phyloP scores from a whole-genome alignment of 1,140 invertebrate genomes.

The Drosophila oshimai region DNA sequence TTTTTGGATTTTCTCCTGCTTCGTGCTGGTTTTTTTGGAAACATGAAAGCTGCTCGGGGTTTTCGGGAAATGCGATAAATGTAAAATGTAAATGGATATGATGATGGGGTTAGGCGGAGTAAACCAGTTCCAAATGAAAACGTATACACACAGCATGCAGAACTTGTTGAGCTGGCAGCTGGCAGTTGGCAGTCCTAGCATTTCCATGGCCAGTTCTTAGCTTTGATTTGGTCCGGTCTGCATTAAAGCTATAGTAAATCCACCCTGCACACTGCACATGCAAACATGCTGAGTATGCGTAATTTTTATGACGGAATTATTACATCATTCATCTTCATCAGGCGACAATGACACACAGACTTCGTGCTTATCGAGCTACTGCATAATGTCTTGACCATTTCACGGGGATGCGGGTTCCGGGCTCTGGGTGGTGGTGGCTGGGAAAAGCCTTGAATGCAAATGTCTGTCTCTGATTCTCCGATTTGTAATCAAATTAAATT shows the following conservation, averaged over 20 bases:
- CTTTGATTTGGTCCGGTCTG: constrained; percentile 58
- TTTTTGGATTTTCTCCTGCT: constrained; percentile 37
- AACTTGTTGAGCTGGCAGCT: constrained; percentile 67
- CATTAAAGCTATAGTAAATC: constrained; percentile 28
- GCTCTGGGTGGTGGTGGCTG: too few species aligned
- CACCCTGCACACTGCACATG: constrained; percentile 55
- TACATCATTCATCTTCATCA: constrained; percentile 81
- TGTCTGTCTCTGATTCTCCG: constrained; percentile 12
- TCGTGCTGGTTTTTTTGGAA: background rate
- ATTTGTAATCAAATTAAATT: constrained; percentile 69
- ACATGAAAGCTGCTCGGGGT: constrained; percentile 38
- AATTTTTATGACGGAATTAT: constrained; percentile 78
- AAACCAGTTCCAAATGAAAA: constrained; percentile 71
- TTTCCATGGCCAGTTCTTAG: constrained; percentile 26
- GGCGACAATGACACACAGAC: constrained; percentile 49
- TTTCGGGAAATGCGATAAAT: constrained; percentile 49
- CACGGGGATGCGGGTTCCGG: constrained; percentile 32
- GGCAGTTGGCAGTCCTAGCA: constrained; percentile 35
- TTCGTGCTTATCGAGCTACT: constrained; percentile 65
- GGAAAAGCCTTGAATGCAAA: constrained; percentile 34
- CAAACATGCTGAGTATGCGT: constrained; percentile 50
- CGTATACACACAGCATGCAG: constrained; percentile 32
- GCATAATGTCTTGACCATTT: constrained; percentile 34
- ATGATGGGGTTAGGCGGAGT: constrained; percentile 52
- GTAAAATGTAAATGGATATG: constrained; percentile 64